Evolutionary conservation across 2,888 invertebrate genomes (phyloP).

Genomic region (Phaedon cochleariae): DNA sequence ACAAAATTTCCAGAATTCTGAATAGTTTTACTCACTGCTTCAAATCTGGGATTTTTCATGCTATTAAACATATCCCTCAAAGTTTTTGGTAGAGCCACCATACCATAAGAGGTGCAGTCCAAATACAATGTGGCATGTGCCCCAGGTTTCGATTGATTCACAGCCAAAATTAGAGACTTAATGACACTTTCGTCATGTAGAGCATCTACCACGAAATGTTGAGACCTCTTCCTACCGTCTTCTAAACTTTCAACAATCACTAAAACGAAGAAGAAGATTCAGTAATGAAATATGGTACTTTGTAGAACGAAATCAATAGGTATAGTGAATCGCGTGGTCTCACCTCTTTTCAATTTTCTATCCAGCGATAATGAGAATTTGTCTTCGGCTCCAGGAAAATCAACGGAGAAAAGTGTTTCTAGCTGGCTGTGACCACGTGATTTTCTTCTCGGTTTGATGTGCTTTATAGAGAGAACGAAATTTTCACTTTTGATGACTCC

Average conservation of each 20-base stretch:
- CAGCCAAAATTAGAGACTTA: conserved; percentile 66
- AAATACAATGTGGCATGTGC: conserved; percentile 71
- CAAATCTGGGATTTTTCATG: conserved; percentile 65
- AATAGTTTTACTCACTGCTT: conserved; percentile 72
- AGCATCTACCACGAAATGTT: conserved; percentile 70
- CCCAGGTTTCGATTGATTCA: conserved; percentile 67
- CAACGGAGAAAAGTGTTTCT: conserved; percentile 67
- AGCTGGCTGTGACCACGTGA: conserved; percentile 54
- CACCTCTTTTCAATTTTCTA: conserved; percentile 66
- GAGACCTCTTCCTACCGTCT: conserved; percentile 67
- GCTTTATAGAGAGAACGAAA: conserved; percentile 65
- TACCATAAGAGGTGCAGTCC: conserved; percentile 72
- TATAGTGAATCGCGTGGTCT: no score
- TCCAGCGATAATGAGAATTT: conserved; percentile 68
- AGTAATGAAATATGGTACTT: neutral
- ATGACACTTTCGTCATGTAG: conserved; percentile 66
- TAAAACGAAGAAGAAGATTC: conserved; percentile 51
- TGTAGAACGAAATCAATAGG: no score
- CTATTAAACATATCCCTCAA: conserved; percentile 68
- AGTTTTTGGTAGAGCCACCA: conserved; percentile 68
- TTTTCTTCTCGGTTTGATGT: conserved; percentile 64
- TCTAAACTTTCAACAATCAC: conserved; percentile 74
- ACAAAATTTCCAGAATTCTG: no score
- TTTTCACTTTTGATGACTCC: conserved; percentile 64
- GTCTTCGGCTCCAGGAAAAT: conserved; percentile 65